Conservation (phyloP, 1,140 invertebrate species). For the Lasioglossum albipes region DNA sequence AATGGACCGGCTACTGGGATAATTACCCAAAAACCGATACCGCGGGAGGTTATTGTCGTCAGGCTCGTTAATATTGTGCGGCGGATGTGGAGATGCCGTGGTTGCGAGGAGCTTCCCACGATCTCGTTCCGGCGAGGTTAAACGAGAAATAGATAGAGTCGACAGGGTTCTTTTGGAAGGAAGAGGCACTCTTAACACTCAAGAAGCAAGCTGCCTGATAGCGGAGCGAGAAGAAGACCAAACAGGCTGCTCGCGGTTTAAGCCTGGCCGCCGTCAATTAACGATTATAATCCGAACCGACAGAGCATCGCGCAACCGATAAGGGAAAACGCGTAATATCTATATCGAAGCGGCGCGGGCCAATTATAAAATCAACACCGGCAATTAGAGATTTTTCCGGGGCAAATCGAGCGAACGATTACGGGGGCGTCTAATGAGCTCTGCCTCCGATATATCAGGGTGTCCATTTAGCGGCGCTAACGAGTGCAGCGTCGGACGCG, state of each 20-base stretch:
- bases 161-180: no score
- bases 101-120: background rate
- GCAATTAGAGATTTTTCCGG: constrained; percentile 40
- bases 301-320: background rate
- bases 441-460: constrained; percentile 54
- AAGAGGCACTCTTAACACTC: background rate
- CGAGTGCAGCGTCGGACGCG: constrained; percentile 50
- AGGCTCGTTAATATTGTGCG: constrained; percentile 44
- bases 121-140: background rate
- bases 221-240: background rate
- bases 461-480: constrained; percentile 66
- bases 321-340: background rate
- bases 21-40: constrained; percentile 52
- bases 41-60: constrained; percentile 6
- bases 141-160: background rate
- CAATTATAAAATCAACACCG: constrained; percentile 47
- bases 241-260: no score
- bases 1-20: constrained; percentile 44
- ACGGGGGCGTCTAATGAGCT: constrained; percentile 49
- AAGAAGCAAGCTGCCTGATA: background rate
- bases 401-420: constrained; percentile 45
- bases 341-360: background rate
- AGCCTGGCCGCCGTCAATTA: background rate
- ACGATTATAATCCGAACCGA: background rate
- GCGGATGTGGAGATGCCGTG: constrained; percentile 20